These are phyloP conservation scores for Erethizon dorsatum DNA, from an alignment of 2,797 vertebrate species.

Conservation along the genomic window DNA sequence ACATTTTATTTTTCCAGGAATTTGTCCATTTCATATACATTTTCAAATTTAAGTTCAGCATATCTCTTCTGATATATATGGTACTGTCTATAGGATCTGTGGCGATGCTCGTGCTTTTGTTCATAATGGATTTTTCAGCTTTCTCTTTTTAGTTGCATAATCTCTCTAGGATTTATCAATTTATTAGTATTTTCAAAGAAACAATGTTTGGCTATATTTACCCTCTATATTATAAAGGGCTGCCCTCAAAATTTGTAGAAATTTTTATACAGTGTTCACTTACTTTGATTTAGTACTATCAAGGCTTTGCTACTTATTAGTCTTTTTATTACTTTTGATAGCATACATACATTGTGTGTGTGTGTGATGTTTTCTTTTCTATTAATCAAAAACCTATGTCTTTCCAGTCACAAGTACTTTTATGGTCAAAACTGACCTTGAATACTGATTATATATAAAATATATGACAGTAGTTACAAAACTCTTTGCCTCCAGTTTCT, in stretches of 20 bases:
- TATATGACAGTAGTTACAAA: background rate
- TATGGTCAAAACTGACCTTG: background rate
- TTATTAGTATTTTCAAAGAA: slow-evolving; percentile 56
- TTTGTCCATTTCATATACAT: slow-evolving; percentile 20
- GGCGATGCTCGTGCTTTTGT: background rate
- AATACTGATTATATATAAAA: slow-evolving; percentile 19
- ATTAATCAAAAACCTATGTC: background rate
- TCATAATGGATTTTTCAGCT: background rate
- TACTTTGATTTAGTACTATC: background rate
- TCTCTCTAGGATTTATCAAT: background rate
- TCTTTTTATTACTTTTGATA: background rate
- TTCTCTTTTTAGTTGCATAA: background rate
- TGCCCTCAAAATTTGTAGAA: background rate
- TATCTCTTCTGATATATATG: background rate
- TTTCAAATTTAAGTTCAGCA: background rate
- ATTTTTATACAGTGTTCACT: background rate
- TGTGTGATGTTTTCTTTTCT: background rate
- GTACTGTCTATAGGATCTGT: background rate
- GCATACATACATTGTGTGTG: background rate
- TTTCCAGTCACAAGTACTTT: background rate
- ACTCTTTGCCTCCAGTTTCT: background rate
- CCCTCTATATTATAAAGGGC: background rate
- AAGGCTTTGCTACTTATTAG: background rate
- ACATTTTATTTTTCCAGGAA: background rate
- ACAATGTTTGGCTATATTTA: background rate